Conservation (phyloP, 2,797 vertebrate species). For the Leptatherina wallacei region DNA sequence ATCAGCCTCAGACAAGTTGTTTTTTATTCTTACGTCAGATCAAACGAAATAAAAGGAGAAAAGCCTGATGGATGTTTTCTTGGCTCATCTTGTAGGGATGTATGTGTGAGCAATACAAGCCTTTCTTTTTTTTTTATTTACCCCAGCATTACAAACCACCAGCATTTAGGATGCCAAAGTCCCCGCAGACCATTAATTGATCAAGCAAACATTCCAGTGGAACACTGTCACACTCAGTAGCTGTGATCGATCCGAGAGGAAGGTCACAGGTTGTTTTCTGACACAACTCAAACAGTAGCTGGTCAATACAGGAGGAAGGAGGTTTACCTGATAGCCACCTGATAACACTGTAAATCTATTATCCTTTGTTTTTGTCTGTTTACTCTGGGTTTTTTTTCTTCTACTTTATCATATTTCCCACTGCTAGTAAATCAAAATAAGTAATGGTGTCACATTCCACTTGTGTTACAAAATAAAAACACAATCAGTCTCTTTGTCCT, state of each 20-base stretch:
- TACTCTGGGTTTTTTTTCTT: not conserved
- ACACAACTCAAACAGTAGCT: conserved; percentile 60
- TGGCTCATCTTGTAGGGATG: not conserved
- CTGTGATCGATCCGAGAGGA: conserved; percentile 31
- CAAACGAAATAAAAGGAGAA: not conserved
- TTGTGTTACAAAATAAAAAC: conserved; percentile 8
- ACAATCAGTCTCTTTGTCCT: not conserved
- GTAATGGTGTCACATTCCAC: not conserved
- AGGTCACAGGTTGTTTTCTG: conserved; percentile 65
- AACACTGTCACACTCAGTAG: not conserved
- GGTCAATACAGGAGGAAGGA: conserved; percentile 54
- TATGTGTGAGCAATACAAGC: not conserved
- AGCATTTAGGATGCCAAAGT: conserved; percentile 25
- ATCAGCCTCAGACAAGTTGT: not conserved
- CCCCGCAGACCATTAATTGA: conserved; percentile 17
- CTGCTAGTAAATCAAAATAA: not conserved
- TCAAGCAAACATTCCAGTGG: conserved; percentile 48
- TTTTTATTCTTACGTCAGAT: conserved; percentile 4
- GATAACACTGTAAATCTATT: conserved; percentile 11
- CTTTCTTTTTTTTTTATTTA: not conserved
- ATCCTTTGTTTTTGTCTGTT: not conserved
- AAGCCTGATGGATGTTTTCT: not conserved
- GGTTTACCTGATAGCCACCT: conserved; percentile 30
- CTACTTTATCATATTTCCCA: not conserved
- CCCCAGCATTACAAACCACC: not conserved